Conservation (phyloP, 2,797 vertebrate species). For the Rousettus madagascariensis region DNA sequence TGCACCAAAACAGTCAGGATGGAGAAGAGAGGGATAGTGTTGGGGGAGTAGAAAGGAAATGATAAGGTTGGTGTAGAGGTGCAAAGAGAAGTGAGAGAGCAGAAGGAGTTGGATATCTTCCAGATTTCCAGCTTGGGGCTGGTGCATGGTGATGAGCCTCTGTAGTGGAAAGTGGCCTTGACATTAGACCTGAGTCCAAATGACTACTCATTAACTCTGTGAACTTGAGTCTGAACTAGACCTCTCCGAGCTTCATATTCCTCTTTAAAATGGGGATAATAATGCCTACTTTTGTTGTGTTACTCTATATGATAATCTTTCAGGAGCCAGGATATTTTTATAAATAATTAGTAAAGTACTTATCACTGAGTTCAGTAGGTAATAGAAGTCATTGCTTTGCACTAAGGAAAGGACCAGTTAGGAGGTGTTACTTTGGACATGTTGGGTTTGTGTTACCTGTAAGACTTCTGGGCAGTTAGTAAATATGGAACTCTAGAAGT, state of each 20-base stretch:
- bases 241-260: neutral
- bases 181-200: neutral
- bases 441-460: neutral
- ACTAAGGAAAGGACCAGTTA: neutral
- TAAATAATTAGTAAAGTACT: neutral
- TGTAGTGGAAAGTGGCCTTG: neutral
- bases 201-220: neutral
- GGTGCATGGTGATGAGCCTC: neutral
- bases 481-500: neutral
- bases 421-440: neutral
- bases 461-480: neutral
- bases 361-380: neutral
- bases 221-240: neutral
- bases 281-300: neutral
- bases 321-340: neutral
- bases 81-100: neutral
- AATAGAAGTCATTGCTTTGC: conserved; percentile 5
- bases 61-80: neutral
- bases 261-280: neutral
- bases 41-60: neutral
- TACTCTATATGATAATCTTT: neutral
- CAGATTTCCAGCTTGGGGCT: neutral
- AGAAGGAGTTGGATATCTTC: neutral
- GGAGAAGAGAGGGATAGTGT: neutral
- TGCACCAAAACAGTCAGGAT: neutral